Conservation (phyloP, 2,888 invertebrate species). For the Margaritifera margaritifera region DNA sequence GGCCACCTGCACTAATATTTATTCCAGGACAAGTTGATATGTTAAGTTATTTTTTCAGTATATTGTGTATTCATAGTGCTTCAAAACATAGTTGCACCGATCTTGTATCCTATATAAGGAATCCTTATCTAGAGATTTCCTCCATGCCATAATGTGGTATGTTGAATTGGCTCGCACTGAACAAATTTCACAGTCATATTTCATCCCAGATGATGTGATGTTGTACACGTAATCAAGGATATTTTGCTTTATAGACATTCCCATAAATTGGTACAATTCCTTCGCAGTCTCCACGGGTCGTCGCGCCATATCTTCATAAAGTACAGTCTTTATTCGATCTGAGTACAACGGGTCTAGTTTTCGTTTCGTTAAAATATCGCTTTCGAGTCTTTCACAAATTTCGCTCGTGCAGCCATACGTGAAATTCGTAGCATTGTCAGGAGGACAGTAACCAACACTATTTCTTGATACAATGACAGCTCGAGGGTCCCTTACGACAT, state of each 20-base stretch:
- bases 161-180: slow-evolving; percentile 2
- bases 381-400: slow-evolving; percentile 4
- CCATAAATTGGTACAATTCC: slow-evolving; percentile 4
- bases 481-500: slow-evolving; percentile 10
- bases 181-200: slow-evolving; percentile 3
- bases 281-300: slow-evolving; percentile 3
- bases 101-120: background rate
- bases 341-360: background rate
- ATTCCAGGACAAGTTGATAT: too few relatives aligned
- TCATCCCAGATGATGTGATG: slow-evolving; percentile 4
- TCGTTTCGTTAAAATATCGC: background rate
- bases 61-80: slow-evolving; percentile 2
- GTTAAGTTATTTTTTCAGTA: background rate
- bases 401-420: slow-evolving; percentile 1
- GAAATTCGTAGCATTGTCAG: too few relatives aligned
- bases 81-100: slow-evolving; percentile 8
- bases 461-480: background rate
- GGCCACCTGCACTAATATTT: too few relatives aligned
- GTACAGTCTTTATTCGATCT: slow-evolving; percentile 1
- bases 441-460: too few relatives aligned
- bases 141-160: slow-evolving; percentile 1
- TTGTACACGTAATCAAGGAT: slow-evolving; percentile 6
- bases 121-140: background rate
- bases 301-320: slow-evolving; percentile 8
- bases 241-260: background rate